A percentile compares a stretch with the other conserved stretches of the same genome.
phyloP scores from a whole-genome alignment of 2,797 vertebrate species.

The Etheostoma perlongum region DNA sequence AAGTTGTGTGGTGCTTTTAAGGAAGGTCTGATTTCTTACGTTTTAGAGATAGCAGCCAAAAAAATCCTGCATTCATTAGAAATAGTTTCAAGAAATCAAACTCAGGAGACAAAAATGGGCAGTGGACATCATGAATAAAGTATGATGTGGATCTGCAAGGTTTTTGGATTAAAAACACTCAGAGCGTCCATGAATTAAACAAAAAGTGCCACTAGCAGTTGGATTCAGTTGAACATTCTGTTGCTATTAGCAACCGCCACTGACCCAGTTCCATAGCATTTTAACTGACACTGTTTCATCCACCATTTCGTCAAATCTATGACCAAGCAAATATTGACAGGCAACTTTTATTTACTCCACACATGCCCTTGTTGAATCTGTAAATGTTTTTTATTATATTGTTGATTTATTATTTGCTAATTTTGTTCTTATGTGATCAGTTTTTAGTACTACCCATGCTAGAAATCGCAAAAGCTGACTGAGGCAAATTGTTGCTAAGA shows the following conservation, averaged over 20 bases:
- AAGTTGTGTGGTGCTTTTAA: constrained; percentile 8
- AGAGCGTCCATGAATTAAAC: constrained; percentile 5
- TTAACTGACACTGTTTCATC: not conserved
- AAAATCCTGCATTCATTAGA: constrained; percentile 12
- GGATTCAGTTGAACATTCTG: not conserved
- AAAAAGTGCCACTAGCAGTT: not conserved
- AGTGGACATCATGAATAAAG: constrained; percentile 27
- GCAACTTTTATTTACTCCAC: not conserved
- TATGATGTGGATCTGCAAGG: constrained; percentile 2
- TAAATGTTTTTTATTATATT: not conserved
- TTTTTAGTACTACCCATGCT: not conserved
- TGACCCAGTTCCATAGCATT: not conserved
- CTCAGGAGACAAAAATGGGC: constrained; percentile 9
- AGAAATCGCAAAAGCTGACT: not conserved
- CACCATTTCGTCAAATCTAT: not conserved
- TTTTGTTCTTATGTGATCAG: not conserved
- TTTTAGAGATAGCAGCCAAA: constrained; percentile 8
- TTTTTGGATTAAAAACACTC: constrained; percentile 6
- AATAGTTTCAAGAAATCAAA: constrained; percentile 20
- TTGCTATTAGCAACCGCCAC: not conserved
- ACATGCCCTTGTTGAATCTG: not conserved
- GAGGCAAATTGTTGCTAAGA: not conserved
- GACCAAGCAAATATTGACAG: not conserved
- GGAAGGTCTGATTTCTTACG: not conserved
- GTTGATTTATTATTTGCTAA: not conserved